Evolutionary conservation across 2,888 invertebrate species (phyloP).

Genomic region (Andrena camellia): DNA sequence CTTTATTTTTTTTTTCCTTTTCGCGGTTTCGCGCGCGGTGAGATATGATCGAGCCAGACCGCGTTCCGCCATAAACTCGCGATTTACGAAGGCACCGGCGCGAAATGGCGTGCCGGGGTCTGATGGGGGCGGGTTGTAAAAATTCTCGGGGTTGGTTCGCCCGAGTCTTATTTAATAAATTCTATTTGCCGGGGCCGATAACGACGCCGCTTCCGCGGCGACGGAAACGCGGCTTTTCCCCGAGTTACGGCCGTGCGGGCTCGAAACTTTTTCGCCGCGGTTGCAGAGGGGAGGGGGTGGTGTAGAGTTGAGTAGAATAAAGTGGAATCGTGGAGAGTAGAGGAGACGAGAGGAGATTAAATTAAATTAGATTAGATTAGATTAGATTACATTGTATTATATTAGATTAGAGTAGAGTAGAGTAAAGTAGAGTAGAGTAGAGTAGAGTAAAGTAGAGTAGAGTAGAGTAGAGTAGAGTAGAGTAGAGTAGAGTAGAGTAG

Average conservation of each 20-base stretch:
- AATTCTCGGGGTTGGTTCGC: constrained; percentile 14
- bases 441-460: no score
- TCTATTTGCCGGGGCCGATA: constrained; percentile 58
- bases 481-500: no score
- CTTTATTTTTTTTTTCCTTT: neutral
- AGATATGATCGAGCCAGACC: constrained; percentile 39
- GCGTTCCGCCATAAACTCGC: constrained; percentile 44
- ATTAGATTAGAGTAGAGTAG: no score
- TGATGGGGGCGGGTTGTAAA: constrained; percentile 31
- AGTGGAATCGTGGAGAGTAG: no score
- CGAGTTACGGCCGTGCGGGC: constrained; percentile 28
- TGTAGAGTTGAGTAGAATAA: no score
- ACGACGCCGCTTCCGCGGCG: constrained; percentile 52
- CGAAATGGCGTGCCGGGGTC: constrained; percentile 27
- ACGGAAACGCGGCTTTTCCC: constrained; percentile 36
- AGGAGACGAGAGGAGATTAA: no score
- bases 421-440: no score
- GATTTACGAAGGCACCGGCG: constrained; percentile 43
- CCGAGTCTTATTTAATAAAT: constrained; percentile 61
- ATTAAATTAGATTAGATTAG: no score
- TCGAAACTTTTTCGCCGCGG: constrained; percentile 48
- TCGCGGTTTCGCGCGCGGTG: neutral
- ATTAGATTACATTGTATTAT: no score
- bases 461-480: no score
- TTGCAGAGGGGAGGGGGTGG: neutral